These are phyloP conservation scores for Trachelipus rathkii DNA, from an alignment of 1,140 invertebrate species.

Conservation along the genomic window DNA sequence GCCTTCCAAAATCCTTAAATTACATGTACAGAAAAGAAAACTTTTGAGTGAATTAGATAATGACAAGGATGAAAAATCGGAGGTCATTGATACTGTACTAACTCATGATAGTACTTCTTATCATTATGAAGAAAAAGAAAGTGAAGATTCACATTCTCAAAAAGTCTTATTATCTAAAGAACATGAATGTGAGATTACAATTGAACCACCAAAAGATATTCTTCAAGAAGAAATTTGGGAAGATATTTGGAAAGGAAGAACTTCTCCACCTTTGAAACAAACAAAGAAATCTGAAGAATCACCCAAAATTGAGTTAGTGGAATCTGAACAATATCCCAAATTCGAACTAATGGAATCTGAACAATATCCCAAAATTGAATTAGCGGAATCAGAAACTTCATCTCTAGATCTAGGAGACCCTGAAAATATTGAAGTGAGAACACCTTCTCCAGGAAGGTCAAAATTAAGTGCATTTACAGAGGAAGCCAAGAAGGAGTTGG, in stretches of 20 bases:
- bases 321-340: not conserved
- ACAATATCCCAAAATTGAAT: not conserved
- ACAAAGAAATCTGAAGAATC: not conserved
- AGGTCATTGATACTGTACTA: too few relatives aligned
- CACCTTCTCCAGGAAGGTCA: not conserved
- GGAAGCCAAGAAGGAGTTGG: not conserved
- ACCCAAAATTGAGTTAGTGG: not conserved
- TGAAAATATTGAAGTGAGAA: not conserved
- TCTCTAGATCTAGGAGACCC: not conserved
- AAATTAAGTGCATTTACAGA: not conserved
- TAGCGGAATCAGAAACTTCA: not conserved
- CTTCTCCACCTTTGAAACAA: not conserved
- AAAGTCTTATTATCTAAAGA: not conserved
- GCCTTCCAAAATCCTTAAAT: too few relatives aligned
- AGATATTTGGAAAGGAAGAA: not conserved
- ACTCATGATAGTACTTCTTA: too few relatives aligned
- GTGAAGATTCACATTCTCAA: not conserved
- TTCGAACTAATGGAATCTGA: not conserved
- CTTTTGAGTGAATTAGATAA: too few relatives aligned
- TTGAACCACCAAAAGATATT: not conserved
- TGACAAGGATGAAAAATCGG: too few relatives aligned
- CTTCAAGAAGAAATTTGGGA: not conserved
- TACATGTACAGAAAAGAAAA: too few relatives aligned
- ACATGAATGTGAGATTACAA: not conserved
- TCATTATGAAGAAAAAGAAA: too few relatives aligned